Conservation (phyloP, 2,797 vertebrate genomes). For the Trematomus bernacchii region DNA sequence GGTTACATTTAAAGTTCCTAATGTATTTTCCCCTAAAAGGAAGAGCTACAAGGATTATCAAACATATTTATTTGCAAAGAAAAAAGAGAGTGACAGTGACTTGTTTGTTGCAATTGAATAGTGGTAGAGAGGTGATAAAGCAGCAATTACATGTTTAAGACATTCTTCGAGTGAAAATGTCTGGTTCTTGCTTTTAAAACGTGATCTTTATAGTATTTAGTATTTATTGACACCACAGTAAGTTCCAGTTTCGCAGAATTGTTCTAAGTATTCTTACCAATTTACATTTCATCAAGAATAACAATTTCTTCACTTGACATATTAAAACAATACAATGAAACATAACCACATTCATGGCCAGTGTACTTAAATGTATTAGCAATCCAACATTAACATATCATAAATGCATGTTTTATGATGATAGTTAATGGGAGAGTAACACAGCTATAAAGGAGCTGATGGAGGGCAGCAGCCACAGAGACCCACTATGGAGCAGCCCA, state of each 20-base stretch:
- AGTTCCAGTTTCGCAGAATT: constrained; percentile 30
- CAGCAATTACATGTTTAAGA: background rate
- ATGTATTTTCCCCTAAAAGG: constrained; percentile 7
- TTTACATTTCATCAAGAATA: constrained; percentile 88
- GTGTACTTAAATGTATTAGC: constrained; percentile 88
- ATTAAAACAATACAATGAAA: constrained; percentile 87
- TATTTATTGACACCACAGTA: too few relatives aligned
- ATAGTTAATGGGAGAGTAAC: constrained; percentile 64
- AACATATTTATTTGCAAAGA: background rate
- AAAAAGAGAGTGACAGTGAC: background rate
- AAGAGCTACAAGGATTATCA: background rate
- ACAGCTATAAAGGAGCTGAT: constrained; percentile 43
- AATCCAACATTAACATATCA: constrained; percentile 77
- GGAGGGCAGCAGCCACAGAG: constrained; percentile 7
- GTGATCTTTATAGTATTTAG: background rate
- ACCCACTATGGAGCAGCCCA: constrained; percentile 55
- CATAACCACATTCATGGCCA: constrained; percentile 68
- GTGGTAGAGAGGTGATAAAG: background rate
- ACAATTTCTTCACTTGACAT: constrained; percentile 84
- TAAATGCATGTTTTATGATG: constrained; percentile 64
- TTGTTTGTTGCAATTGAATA: background rate
- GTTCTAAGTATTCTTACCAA: constrained; percentile 70
- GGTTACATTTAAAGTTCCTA: constrained; percentile 41
- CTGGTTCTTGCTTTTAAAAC: background rate
- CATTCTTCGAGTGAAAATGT: background rate